Evolutionary conservation across 2,797 vertebrate species (phyloP).

Genomic region (Cossypha dichroa): DNA sequence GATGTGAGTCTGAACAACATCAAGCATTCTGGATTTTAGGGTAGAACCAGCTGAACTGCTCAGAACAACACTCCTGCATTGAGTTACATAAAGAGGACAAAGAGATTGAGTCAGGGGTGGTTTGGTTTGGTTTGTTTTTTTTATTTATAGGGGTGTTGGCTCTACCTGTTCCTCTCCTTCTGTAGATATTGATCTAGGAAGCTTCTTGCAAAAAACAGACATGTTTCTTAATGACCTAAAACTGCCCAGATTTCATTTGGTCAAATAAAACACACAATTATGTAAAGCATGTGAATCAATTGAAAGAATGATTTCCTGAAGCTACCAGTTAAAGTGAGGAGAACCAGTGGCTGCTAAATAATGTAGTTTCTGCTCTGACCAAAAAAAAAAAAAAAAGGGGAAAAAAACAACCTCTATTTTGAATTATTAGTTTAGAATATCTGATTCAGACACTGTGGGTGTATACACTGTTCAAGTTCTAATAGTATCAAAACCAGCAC

Average conservation of each 20-base stretch:
- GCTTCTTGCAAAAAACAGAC: background rate
- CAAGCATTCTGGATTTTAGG: background rate
- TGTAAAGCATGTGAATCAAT: background rate
- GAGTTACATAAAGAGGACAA: background rate
- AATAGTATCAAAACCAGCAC: background rate
- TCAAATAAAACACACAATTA: background rate
- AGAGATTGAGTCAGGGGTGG: background rate
- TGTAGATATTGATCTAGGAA: background rate
- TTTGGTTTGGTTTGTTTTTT: background rate
- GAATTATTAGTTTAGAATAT: background rate
- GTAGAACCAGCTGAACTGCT: background rate
- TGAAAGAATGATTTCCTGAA: background rate
- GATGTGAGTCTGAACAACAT: fast-evolving
- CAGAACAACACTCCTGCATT: background rate
- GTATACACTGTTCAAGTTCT: background rate
- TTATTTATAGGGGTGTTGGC: no score
- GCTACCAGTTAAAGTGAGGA: background rate
- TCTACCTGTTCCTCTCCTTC: background rate
- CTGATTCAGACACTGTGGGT: background rate
- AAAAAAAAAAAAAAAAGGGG: no score
- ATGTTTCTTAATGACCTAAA: background rate
- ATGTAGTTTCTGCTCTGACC: background rate
- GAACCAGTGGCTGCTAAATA: background rate
- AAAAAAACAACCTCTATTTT: background rate
- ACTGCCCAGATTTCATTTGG: background rate